These are phyloP conservation scores for Sciaenops ocellatus DNA, from an alignment of 2,797 vertebrate genomes.

Conservation along the genomic window DNA sequence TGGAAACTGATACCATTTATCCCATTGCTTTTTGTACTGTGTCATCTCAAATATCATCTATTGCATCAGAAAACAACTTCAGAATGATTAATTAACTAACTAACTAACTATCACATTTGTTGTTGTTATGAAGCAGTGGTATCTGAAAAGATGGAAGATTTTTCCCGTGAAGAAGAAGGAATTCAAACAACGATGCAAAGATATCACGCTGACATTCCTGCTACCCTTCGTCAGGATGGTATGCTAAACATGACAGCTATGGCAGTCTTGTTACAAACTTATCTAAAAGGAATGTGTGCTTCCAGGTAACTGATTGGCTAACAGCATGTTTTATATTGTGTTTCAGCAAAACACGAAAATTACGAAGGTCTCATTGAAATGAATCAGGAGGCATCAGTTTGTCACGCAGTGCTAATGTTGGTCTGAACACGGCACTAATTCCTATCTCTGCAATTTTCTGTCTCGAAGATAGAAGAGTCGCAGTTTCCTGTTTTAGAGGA, in stretches of 20 bases:
- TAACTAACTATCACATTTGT: neutral
- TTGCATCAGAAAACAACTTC: no score
- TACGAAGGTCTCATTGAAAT: neutral
- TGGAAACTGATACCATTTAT: no score
- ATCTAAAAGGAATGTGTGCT: neutral
- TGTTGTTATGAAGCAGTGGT: neutral
- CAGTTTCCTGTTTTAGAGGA: neutral
- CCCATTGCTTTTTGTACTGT: no score
- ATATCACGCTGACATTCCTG: neutral
- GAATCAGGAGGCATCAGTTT: neutral
- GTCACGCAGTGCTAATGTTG: neutral
- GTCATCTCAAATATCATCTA: no score
- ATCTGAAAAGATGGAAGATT: neutral
- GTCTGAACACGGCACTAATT: neutral
- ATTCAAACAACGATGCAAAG: no score
- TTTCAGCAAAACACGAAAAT: neutral
- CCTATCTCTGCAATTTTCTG: neutral
- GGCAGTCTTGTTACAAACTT: neutral
- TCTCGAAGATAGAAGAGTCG: no score
- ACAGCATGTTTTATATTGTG: neutral
- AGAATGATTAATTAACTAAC: no score
- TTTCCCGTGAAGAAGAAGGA: neutral
- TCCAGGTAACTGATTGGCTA: neutral
- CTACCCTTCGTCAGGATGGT: neutral
- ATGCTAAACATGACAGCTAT: neutral